A percentile compares a stretch with the other conserved stretches of the same genome.
Evolutionary conservation across 2,797 vertebrate genomes (phyloP).

Genomic region (Knipowitschia caucasica): DNA sequence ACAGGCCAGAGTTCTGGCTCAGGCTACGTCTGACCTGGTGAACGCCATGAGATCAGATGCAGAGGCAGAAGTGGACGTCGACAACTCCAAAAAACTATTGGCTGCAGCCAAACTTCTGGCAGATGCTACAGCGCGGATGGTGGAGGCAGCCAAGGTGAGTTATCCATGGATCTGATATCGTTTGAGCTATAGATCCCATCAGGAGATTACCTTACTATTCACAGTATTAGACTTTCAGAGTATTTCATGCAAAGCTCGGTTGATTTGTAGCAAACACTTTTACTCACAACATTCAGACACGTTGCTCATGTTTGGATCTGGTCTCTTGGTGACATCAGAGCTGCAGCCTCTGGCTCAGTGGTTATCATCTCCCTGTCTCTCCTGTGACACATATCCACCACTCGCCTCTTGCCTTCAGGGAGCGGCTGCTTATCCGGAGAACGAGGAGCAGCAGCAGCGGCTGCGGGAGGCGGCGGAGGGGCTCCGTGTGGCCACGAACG

Average conservation of each 20-base stretch:
- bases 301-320: too few relatives aligned
- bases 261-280: background rate
- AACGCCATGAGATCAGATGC: conserved; percentile 98
- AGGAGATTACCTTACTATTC: background rate
- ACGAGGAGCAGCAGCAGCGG: conserved; percentile 96
- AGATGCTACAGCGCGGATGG: conserved; percentile 97
- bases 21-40: conserved; percentile 95
- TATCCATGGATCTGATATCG: background rate
- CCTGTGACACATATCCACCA: conserved; percentile 66
- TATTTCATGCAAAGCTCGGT: background rate
- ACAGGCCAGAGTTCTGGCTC: conserved; percentile 94
- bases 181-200: background rate
- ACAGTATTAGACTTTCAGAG: background rate
- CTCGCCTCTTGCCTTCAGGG: conserved; percentile 83
- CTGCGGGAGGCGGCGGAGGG: conserved; percentile 95
- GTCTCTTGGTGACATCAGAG: too few relatives aligned
- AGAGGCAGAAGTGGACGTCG: conserved; percentile 94
- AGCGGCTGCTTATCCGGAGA: conserved; percentile 96
- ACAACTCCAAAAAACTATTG: conserved; percentile 96
- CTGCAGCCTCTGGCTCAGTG: too few relatives aligned
- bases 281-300: too few relatives aligned
- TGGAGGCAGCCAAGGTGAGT: conserved; percentile 96
- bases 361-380: too few relatives aligned
- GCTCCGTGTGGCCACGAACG: conserved; percentile 93
- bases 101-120: conserved; percentile 96